Evolutionary conservation across 1,140 invertebrate genomes (phyloP), one percentile per base, ranked within the genome.

Genomic region (Heliothis virescens): DNA sequence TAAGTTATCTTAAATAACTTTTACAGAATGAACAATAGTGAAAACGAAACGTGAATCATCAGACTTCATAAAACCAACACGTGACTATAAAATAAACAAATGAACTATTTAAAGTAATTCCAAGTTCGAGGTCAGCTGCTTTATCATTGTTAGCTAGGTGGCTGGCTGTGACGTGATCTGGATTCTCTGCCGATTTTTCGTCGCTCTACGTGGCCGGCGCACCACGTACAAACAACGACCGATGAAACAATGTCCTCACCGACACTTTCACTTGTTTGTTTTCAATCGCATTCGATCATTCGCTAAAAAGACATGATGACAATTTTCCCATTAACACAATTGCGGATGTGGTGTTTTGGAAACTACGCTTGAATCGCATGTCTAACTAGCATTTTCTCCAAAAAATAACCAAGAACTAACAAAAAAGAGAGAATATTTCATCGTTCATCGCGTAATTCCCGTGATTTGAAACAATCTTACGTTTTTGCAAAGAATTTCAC

Each of bases 401-500:
- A 77, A 89, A 88, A 85, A 83, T 83, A 83, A 86, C 81, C 50
- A 84, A 82, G 74, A 87, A 80, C 80, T 83, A 80, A 86, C 84
- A 85, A 82, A 89, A 89, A 87, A 85, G 78, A 85, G 86, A 81
- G 55, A 83, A 83, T 83, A 87, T 87, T 90, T 87, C 85, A 83
- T 81, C 81, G 86, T 85, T 85, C 83, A 83, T 85, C 85, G 83
- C 86, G 86, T 90, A 91, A 90, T 88, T 85, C 85, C 85, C 85
- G 86, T 88, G 86, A 90, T 94, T 92, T 92, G 87, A 91, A 90
- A 91, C 88, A 90, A 89, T 90, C 86, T 90, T 87, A 84, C 87
- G 34, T 88, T 89, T 89, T 90, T 90, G 79, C 76, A 81, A 89
- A 89, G 91, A 93, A 93, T 92, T 89, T 91, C 67, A 73, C 69